Evolutionary conservation across 2,113 vertebrate species (phyloP).

Genomic region (Balaenoptera acutorostrata): DNA sequence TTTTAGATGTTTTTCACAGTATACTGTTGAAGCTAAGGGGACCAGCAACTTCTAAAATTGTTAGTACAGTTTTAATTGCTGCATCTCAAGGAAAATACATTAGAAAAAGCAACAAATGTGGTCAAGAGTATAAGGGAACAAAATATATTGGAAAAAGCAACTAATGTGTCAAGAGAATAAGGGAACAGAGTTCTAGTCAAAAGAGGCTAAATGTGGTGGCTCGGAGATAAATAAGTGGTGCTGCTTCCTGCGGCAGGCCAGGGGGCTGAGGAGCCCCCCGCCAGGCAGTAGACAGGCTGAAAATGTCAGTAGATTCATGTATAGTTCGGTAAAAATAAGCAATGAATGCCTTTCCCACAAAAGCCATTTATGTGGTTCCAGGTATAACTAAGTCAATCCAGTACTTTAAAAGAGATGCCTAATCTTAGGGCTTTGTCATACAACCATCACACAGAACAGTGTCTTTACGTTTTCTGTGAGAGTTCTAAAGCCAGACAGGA

Average conservation of each 20-base stretch:
- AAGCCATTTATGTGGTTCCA: not conserved
- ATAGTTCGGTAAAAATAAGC: not conserved
- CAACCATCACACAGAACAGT: too few species aligned
- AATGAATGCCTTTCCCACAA: not conserved
- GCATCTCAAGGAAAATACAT: not conserved
- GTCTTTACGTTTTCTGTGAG: not conserved
- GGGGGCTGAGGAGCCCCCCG: rapidly evolving
- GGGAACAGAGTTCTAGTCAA: not conserved
- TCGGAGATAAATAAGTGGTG: rapidly evolving
- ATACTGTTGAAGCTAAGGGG: not conserved
- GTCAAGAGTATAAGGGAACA: not conserved
- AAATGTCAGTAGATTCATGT: rapidly evolving
- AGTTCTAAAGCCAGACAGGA: not conserved
- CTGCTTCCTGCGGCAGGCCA: not conserved
- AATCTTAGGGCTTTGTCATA: not conserved
- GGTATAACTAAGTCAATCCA: rapidly evolving
- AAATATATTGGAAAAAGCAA: not conserved
- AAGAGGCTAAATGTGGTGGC: not conserved
- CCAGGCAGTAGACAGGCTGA: rapidly evolving
- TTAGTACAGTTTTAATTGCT: not conserved
- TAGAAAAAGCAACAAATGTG: not conserved
- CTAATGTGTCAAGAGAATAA: not conserved
- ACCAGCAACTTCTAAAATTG: not conserved
- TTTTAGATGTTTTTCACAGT: not conserved
- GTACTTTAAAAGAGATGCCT: not conserved